Conservation (phyloP, 2,113 vertebrate genomes). For the Sebastes schlegelii region DNA sequence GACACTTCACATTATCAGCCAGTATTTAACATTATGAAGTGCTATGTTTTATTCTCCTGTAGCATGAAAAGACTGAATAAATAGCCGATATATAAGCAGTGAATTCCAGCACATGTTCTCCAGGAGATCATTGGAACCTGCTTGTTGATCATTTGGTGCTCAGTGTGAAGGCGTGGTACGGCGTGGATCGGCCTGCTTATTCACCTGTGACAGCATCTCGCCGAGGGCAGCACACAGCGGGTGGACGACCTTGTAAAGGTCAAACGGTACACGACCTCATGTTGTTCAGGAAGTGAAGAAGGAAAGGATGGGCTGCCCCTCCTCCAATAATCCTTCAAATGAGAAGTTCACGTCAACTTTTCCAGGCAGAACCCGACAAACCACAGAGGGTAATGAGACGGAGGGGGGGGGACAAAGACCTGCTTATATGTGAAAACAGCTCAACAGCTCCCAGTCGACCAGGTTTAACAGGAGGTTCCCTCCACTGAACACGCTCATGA, state of each 20-base stretch:
- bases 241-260: slow-evolving; percentile 18
- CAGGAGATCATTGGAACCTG: background rate
- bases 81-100: background rate
- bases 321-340: slow-evolving; percentile 11
- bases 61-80: background rate
- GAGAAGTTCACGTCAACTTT: slow-evolving; percentile 22
- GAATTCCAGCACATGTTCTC: background rate
- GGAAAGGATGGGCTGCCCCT: slow-evolving; percentile 10
- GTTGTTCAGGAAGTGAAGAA: slow-evolving; percentile 30
- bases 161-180: slow-evolving; percentile 13
- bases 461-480: background rate
- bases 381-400: slow-evolving; percentile 10
- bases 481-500: background rate
- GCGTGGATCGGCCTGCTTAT: slow-evolving; percentile 24
- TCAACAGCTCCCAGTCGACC: background rate
- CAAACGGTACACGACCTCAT: slow-evolving; percentile 31
- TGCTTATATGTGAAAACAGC: slow-evolving; percentile 25
- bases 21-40: no score
- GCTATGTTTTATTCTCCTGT: no score
- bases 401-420: slow-evolving; percentile 11
- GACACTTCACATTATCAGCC: no score
- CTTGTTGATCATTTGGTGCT: slow-evolving; percentile 26
- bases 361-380: background rate
- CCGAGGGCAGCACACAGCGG: no score
- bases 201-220: slow-evolving; percentile 46